Conservation (phyloP, 2,113 vertebrate genomes). For the Paraplagusia blochii region DNA sequence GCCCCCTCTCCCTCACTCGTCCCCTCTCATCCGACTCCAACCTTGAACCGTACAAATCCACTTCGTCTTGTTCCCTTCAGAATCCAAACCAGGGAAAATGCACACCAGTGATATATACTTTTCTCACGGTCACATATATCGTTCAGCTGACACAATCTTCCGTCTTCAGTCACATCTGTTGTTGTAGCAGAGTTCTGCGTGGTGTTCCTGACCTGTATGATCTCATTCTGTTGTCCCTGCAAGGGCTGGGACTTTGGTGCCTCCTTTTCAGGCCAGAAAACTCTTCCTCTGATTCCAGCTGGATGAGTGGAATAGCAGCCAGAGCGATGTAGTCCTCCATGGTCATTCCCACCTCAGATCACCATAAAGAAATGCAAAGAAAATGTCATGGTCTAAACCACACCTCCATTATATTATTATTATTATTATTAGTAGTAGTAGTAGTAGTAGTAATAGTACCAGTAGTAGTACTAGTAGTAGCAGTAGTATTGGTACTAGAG, state of each 20-base stretch:
- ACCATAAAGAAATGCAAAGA: neutral
- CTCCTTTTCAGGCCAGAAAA: slow-evolving; percentile 60
- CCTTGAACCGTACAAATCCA: slow-evolving; percentile 40
- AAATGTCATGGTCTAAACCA: no score
- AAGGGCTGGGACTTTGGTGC: slow-evolving; percentile 85
- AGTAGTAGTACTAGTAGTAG: no score
- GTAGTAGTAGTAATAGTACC: no score
- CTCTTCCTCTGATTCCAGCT: slow-evolving; percentile 78
- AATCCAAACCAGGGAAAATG: neutral
- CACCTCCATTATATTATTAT: no score
- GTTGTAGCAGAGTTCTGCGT: no score
- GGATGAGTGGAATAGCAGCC: slow-evolving; percentile 86
- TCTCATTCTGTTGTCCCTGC: slow-evolving; percentile 81
- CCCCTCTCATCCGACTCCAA: slow-evolving; percentile 66
- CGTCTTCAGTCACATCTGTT: no score
- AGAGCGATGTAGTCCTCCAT: slow-evolving; percentile 87
- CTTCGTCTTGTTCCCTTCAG: slow-evolving; percentile 53
- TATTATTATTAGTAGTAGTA: no score
- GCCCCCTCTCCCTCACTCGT: slow-evolving; percentile 73
- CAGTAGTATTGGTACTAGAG: no score
- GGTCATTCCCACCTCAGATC: slow-evolving; percentile 76
- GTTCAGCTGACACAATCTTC: no score
- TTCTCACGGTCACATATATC: no score
- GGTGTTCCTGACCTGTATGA: slow-evolving; percentile 76
- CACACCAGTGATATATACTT: no score